phyloP scores from a whole-genome alignment of 2,113 vertebrate species.

The Glaucidium brasilianum region DNA sequence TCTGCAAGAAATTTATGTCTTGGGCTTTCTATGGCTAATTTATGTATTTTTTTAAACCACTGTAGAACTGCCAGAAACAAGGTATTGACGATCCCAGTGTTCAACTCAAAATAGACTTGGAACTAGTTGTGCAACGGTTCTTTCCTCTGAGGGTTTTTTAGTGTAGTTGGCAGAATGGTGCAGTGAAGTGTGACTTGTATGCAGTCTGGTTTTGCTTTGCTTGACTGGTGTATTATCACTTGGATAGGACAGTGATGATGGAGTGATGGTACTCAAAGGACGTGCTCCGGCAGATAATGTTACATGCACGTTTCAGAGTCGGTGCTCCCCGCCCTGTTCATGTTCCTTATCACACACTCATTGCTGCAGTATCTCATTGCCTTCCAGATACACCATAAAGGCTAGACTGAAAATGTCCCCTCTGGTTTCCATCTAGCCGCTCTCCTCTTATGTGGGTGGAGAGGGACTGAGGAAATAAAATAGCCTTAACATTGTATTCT shows the following conservation, averaged over 20 bases:
- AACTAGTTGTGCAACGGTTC: neutral
- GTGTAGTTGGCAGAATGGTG: neutral
- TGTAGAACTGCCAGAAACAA: constrained; percentile 7
- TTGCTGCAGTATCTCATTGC: neutral
- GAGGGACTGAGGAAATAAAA: neutral
- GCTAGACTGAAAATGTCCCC: neutral
- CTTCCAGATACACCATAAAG: neutral
- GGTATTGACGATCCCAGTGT: constrained; percentile 11
- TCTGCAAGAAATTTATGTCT: neutral
- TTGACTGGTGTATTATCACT: neutral
- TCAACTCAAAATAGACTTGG: constrained; percentile 2
- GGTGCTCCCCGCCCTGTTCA: neutral
- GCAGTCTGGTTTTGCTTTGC: neutral
- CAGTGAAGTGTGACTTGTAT: constrained; percentile 41
- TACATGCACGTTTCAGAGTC: neutral
- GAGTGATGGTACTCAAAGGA: neutral
- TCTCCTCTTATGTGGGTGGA: neutral
- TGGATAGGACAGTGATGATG: neutral
- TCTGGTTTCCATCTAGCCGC: neutral
- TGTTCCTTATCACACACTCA: neutral
- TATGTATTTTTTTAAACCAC: constrained; percentile 21
- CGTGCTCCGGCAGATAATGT: neutral
- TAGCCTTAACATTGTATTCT: neutral
- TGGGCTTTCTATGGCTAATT: neutral
- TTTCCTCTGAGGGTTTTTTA: constrained; percentile 22